A percentile compares a stretch with the other conserved stretches of the same genome.
phyloP scores from a whole-genome alignment of 2,797 vertebrate genomes.

The Cyprinella venusta region DNA sequence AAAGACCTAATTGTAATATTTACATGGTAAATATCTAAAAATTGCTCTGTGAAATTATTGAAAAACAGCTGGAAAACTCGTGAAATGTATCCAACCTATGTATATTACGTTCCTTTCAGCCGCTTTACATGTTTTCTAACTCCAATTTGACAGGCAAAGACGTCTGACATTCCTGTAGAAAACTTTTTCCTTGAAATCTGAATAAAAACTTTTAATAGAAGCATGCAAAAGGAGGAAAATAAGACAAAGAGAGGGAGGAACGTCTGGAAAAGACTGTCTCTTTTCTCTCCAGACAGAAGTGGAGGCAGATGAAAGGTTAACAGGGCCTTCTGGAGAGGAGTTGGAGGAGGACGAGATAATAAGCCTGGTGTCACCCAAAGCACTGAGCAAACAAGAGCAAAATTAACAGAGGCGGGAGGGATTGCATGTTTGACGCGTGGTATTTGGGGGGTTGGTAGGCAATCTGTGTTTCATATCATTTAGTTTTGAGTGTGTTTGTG shows the following conservation, averaged over 20 bases:
- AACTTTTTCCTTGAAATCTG: neutral
- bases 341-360: slow-evolving; percentile 48
- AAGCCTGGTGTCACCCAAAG: slow-evolving; percentile 62
- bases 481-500: slow-evolving; percentile 16
- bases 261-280: slow-evolving; percentile 22
- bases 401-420: slow-evolving; percentile 59
- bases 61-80: neutral
- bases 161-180: neutral
- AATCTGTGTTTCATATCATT: slow-evolving; percentile 40
- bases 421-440: slow-evolving; percentile 19
- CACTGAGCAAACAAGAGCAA: slow-evolving; percentile 69
- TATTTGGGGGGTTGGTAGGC: slow-evolving; percentile 38
- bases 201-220: neutral
- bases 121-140: neutral
- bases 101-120: neutral
- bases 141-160: neutral
- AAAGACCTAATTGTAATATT: neutral
- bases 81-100: neutral
- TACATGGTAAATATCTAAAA: neutral
- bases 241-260: neutral
- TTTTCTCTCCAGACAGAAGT: slow-evolving; percentile 36
- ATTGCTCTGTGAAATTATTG: neutral
- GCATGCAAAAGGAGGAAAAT: neutral
- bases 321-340: slow-evolving; percentile 29
- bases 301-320: slow-evolving; percentile 52